Conservation (phyloP, 2,888 invertebrate species). For the Hermaeophaga mercurialis region DNA sequence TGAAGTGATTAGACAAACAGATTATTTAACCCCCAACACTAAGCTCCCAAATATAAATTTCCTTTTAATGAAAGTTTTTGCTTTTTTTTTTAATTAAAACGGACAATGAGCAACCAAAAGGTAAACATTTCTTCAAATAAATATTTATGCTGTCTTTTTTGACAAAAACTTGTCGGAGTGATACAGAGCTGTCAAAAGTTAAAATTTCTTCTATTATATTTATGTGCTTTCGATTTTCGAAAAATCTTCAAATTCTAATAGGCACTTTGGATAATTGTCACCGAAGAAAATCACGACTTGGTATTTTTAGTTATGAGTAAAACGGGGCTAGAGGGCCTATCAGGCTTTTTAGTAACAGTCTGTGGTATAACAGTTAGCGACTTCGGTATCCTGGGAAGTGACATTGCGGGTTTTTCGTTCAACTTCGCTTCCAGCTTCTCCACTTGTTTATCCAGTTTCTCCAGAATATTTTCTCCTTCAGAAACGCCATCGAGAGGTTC, state of each 20-base stretch:
- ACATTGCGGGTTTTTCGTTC: slow-evolving; percentile 55
- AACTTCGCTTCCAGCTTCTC: slow-evolving; percentile 55
- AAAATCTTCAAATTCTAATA: slow-evolving; percentile 30
- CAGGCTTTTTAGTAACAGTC: slow-evolving; percentile 55
- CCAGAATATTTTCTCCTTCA: slow-evolving; percentile 52
- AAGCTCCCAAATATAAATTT: too few species aligned
- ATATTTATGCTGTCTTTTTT: too few species aligned
- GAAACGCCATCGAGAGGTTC: slow-evolving; percentile 18
- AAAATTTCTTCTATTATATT: too few species aligned
- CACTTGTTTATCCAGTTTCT: slow-evolving; percentile 59
- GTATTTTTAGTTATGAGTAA: slow-evolving; percentile 47
- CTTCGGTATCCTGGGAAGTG: slow-evolving; percentile 80
- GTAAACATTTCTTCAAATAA: too few species aligned
- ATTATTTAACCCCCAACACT: too few species aligned
- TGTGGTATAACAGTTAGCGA: slow-evolving; percentile 82
- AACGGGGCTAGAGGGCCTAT: slow-evolving; percentile 51
- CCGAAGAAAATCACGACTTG: slow-evolving; percentile 51
- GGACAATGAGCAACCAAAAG: too few species aligned
- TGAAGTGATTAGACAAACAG: too few species aligned
- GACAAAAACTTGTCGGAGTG: too few species aligned
- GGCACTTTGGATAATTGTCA: slow-evolving; percentile 50
- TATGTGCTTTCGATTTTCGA: slow-evolving; percentile 20
- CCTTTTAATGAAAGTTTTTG: too few species aligned
- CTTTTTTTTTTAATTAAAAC: too few species aligned
- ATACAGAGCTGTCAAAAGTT: too few species aligned